phyloP scores from a whole-genome alignment of 2,113 vertebrate species.

The Notothenia rossii region DNA sequence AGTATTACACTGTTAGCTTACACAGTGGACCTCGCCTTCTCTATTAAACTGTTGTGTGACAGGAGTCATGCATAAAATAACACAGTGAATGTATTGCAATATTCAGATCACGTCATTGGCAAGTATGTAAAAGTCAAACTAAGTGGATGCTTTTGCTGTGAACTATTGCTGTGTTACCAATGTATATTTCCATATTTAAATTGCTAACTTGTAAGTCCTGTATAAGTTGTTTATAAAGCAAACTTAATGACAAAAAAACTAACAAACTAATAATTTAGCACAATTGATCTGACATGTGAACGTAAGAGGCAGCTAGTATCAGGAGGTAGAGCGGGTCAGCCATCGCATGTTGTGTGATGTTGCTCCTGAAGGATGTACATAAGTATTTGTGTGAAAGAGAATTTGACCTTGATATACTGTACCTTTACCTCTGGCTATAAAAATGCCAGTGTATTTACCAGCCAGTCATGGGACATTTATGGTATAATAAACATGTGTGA shows the following conservation, averaged over 20 bases:
- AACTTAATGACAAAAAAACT: not conserved
- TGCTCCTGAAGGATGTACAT: no score
- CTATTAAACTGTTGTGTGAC: slow-evolving; percentile 79
- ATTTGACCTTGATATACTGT: no score
- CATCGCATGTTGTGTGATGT: no score
- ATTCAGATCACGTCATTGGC: not conserved
- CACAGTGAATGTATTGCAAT: not conserved
- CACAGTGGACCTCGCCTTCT: slow-evolving; percentile 82
- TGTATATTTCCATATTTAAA: not conserved
- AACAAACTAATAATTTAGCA: not conserved
- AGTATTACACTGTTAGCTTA: slow-evolving; percentile 80
- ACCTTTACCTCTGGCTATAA: no score
- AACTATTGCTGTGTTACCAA: slow-evolving; percentile 20
- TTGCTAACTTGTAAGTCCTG: not conserved
- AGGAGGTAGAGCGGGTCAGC: no score
- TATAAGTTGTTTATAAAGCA: not conserved
- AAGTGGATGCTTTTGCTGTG: not conserved
- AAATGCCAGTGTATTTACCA: no score
- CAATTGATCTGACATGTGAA: not conserved
- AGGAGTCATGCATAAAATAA: slow-evolving; percentile 47
- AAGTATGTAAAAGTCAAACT: slow-evolving; percentile 14
- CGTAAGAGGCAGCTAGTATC: no score
- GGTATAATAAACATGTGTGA: not conserved
- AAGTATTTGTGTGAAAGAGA: no score
- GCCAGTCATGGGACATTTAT: not conserved